Base-by-base conservation (phyloP, 2,113 vertebrate genomes). In the Bathybates hornii region DNA sequence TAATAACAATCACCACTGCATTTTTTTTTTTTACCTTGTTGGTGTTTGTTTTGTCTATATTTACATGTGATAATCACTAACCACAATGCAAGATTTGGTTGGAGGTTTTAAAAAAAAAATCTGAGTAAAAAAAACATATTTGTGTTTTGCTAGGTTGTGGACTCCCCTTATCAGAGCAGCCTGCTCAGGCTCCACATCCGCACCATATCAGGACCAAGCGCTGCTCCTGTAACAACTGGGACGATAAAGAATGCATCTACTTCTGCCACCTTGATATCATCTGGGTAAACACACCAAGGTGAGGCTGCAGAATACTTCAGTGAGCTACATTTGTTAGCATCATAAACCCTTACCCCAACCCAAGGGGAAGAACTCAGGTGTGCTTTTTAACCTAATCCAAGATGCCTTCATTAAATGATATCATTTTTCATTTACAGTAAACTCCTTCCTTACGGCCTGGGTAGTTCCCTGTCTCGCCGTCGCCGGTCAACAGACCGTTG, bases 201-300 rank as follows among this genome's bases (percentile, higher is more conserved):
- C 93, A 66, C 17, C 92, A 43, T 17, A 83, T 95, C 80, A 96
- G 98, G 91, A 95, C 92, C 81, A 99, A 98, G 63, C 95, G 98
- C 71, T 99, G 98, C 76, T 99, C 98, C 86, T 99, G 98, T 88
- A 97, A 94, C 95, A 98, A 95, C 96, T 98, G 98, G 98, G 93
- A 97, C 5, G 98, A 99, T 94, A 98, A 97, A 87, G 98, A 99
- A 78, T 99, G 98, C 81, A 97, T 99, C 93, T 99, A 99, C 94
- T 99, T 99, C 95, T 99, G 98, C 92, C 98, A 99, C 93, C 96
- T 99, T 94, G 98, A 99, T 87, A 98, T 99, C 87, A 99, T 99
- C 96, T 99, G 98, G 98, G 95, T 99, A 93, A 99, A 99, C 95
- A 98, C 98, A 1, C 97, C 98, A 0, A 97, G 97, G 98, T 99